Conservation (phyloP, 1,140 invertebrate species). For the Pararge aegeria region DNA sequence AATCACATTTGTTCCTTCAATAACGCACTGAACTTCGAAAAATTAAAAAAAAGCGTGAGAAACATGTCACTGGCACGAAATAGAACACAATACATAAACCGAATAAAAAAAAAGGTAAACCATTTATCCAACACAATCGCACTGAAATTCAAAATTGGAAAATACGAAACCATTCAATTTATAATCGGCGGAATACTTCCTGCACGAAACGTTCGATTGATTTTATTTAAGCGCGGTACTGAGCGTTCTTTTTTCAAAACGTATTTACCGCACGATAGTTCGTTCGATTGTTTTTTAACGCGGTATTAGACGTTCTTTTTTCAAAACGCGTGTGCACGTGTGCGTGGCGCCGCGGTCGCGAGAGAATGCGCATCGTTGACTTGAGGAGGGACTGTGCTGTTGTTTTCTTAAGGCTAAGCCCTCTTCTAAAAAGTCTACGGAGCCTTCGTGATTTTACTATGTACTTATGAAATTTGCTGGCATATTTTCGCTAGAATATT, state of each 20-base stretch:
- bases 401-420: constrained; percentile 16
- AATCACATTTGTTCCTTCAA: neutral
- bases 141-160: constrained; percentile 1
- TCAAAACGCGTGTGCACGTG: constrained; percentile 23
- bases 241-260: constrained; percentile 2
- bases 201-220: neutral
- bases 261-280: neutral
- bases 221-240: neutral
- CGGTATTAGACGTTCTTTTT: neutral
- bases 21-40: neutral
- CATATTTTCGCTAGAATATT: too few species aligned
- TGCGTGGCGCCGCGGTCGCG: constrained; percentile 31
- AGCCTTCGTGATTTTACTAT: neutral
- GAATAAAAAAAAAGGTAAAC: constrained; percentile 11
- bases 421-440: neutral
- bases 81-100: constrained; percentile 6
- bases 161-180: neutral
- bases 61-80: constrained; percentile 22
- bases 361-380: constrained; percentile 36
- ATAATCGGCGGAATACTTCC: neutral
- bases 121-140: neutral
- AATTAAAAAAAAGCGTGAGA: neutral
- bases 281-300: neutral
- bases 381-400: constrained; percentile 20
- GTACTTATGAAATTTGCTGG: too few species aligned